Percentiles rank a stretch among this genome's conserved stretches.
Conservation (phyloP, 1,140 invertebrate species). For the Tetramorium alpestre region DNA sequence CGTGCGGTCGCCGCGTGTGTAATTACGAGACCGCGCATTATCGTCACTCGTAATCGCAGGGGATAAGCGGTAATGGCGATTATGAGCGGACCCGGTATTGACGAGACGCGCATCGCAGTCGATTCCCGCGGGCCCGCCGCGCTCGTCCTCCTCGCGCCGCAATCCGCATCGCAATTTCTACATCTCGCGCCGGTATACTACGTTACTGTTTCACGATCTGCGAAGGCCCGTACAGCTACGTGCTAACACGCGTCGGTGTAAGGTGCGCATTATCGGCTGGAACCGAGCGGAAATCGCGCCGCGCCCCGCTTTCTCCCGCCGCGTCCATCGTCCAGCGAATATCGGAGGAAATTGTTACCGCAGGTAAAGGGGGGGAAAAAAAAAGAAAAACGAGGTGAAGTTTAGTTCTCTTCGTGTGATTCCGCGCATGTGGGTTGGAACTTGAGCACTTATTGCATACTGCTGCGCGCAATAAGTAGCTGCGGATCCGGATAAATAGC, state of each 20-base stretch:
- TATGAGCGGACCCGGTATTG: slow-evolving; percentile 48
- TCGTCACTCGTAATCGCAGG: slow-evolving; percentile 66
- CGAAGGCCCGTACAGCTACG: background rate
- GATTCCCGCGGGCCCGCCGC: slow-evolving; percentile 27
- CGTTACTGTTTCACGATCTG: slow-evolving; percentile 48
- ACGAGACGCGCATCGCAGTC: slow-evolving; percentile 33
- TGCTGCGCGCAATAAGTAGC: slow-evolving; percentile 19
- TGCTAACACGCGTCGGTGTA: slow-evolving; percentile 17
- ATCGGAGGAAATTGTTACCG: slow-evolving; percentile 23
- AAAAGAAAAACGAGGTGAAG: too few relatives aligned
- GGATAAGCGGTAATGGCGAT: slow-evolving; percentile 62
- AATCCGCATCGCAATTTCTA: slow-evolving; percentile 38
- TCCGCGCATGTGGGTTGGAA: background rate
- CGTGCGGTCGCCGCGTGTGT: slow-evolving; percentile 13
- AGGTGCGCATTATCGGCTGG: slow-evolving; percentile 52
- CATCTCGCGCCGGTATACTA: background rate
- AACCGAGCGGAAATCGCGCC: slow-evolving; percentile 17
- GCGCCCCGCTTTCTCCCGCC: slow-evolving; percentile 22
- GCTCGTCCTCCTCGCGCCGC: background rate
- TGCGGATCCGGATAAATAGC: slow-evolving; percentile 15
- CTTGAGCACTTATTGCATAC: background rate
- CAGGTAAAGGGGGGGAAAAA: background rate
- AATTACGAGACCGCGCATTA: slow-evolving; percentile 60
- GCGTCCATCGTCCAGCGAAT: slow-evolving; percentile 13
- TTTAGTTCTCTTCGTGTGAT: background rate